Base-by-base conservation (phyloP, 2,797 vertebrate species). In the Pterois miles region DNA sequence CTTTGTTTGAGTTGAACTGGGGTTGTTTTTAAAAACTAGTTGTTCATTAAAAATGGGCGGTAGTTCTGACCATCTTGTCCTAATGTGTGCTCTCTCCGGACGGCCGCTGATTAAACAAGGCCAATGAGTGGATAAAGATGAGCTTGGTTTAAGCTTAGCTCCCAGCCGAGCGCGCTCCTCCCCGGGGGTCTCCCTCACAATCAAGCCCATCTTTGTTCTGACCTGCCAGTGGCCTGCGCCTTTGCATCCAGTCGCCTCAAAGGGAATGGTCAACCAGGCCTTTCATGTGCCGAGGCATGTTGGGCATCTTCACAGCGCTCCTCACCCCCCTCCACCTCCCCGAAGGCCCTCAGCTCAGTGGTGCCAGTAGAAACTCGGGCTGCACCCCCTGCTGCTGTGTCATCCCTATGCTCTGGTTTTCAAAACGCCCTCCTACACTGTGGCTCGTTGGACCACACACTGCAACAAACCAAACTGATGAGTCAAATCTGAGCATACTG, bases 231-330 rank as follows among this genome's bases (percentile, higher is more conserved):
- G 88, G 88, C 90, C 88, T 89, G 79, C 74, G 82, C 85, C 86
- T 89, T 90, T 88, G 90, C 86, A 92, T 92, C 87, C 87, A 93
- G 90, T 87, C 85, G 79, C 90, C 93, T 94, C 93, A 95, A 95
- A 96, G 91, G 90, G 94, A 95, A 95, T 95, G 91, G 87, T 87
- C 94, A 94, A 95, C 90, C 93, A 93, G 84, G 82, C 79, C 89
- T 94, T 95, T 94, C 87, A 94, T 91, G 87, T 91, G 89, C 71
- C 20, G 65, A 82, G 84, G 90, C 90, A 85, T 82, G 89, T 86
- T 68, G 78, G 81, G 83, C 78, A 46, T 75, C 71, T 83, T 80
- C 81, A 76, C 80, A 87, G 84, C 50, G 18, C 57, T 70, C 56
- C 71, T 65, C 73, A 7, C 62, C 78, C 66, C 80, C 75, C 59